Percentiles rank a stretch among this genome's conserved stretches.
phyloP scores from a whole-genome alignment of 2,888 invertebrate genomes.

The Lasioglossum leucozonium region DNA sequence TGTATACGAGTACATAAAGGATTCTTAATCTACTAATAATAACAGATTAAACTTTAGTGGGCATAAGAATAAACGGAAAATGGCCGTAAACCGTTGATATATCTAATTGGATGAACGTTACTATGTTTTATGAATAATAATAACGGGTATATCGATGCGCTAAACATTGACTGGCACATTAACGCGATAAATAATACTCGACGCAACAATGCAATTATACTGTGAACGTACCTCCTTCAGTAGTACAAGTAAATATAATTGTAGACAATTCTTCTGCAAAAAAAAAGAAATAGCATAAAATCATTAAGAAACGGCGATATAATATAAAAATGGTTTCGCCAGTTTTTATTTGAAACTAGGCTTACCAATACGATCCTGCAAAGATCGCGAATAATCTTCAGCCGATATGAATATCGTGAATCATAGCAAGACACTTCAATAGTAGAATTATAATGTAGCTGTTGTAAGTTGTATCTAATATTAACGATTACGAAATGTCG shows the following conservation, averaged over 20 bases:
- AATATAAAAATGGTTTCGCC: background rate
- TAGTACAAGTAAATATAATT: constrained; percentile 41
- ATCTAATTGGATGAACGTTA: background rate
- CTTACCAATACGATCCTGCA: background rate
- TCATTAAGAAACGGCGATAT: background rate
- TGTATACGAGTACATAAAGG: background rate
- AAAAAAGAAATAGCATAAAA: background rate
- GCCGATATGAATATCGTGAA: constrained; percentile 33
- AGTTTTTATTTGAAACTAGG: background rate
- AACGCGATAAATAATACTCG: background rate
- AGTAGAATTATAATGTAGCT: constrained; percentile 19
- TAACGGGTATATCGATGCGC: background rate
- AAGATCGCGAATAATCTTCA: background rate
- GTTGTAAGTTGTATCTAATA: constrained; percentile 41
- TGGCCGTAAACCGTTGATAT: background rate
- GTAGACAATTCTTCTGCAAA: constrained; percentile 23
- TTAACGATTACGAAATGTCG: constrained; percentile 19
- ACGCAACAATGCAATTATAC: background rate
- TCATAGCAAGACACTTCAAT: constrained; percentile 4
- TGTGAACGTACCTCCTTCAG: constrained; percentile 9
- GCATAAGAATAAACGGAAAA: background rate
- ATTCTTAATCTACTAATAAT: background rate
- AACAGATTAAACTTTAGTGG: background rate
- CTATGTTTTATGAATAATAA: background rate
- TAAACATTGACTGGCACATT: background rate